Percentiles rank a stretch among this genome's conserved stretches.
Conservation (phyloP, 2,888 invertebrate genomes). For the Branchinecta sandiegonensis region DNA sequence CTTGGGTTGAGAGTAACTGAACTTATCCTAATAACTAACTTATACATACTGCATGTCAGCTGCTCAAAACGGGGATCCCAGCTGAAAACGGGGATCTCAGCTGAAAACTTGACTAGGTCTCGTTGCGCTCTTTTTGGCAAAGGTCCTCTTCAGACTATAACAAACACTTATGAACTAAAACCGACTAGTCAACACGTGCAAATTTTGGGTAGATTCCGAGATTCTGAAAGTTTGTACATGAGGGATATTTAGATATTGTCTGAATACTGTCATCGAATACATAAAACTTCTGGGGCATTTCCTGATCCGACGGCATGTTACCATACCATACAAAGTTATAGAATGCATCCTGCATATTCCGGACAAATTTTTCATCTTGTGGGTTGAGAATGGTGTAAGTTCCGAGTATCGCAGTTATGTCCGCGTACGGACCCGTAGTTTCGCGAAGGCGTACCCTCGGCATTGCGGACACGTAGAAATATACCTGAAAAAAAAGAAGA, state of each 20-base stretch:
- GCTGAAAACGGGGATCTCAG: no score
- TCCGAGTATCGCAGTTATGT: constrained; percentile 62
- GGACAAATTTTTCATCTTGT: constrained; percentile 56
- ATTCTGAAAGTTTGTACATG: constrained; percentile 41
- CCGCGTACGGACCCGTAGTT: constrained; percentile 47
- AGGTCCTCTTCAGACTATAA: no score
- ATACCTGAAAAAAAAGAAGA: background rate
- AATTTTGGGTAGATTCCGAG: constrained; percentile 11
- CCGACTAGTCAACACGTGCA: background rate
- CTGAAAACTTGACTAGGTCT: no score
- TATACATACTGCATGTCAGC: no score
- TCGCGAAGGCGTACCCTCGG: constrained; percentile 21
- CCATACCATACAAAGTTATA: constrained; percentile 66
- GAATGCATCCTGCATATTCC: constrained; percentile 65
- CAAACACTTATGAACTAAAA: no score
- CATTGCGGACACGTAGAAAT: constrained; percentile 15
- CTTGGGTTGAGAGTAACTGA: no score
- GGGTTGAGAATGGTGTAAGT: constrained; percentile 54
- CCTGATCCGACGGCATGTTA: constrained; percentile 29
- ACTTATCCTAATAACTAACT: no score
- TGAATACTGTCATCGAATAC: constrained; percentile 28
- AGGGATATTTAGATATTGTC: constrained; percentile 42
- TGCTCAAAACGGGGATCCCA: no score
- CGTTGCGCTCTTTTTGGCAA: no score
- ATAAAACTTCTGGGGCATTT: constrained; percentile 34